A percentile compares a stretch with the other conserved stretches of the same genome.
phyloP scores from a whole-genome alignment of 2,888 invertebrate genomes.

The Drymonia ruficornis region DNA sequence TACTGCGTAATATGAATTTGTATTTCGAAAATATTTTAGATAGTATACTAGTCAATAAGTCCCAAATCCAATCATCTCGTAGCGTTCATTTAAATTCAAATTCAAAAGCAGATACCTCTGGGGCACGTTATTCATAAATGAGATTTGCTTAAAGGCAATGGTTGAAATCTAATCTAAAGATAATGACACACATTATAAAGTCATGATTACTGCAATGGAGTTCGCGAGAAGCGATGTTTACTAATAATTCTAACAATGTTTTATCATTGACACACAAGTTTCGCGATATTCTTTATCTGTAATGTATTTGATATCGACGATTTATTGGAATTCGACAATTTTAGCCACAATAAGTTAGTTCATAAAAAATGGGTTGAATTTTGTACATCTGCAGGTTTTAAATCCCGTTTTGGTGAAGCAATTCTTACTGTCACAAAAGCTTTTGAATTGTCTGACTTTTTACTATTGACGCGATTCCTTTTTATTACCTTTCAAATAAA shows the following conservation, averaged over 20 bases:
- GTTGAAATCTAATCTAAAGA: constrained; percentile 39
- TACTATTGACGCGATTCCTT: neutral
- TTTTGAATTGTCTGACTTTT: constrained; percentile 2
- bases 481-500: too few species aligned
- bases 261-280: constrained; percentile 38
- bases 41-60: too few species aligned
- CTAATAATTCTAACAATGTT: constrained; percentile 41
- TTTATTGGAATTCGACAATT: neutral
- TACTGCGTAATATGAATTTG: too few species aligned
- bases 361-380: neutral
- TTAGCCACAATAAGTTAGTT: too few species aligned
- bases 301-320: neutral
- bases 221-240: constrained; percentile 42
- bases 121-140: constrained; percentile 29
- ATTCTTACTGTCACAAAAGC: neutral
- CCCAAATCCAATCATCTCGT: neutral
- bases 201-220: constrained; percentile 35
- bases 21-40: too few species aligned
- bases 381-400: neutral
- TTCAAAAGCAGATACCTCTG: constrained; percentile 15
- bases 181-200: constrained; percentile 40
- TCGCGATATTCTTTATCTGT: constrained; percentile 15
- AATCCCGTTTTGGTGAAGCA: neutral
- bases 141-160: constrained; percentile 30
- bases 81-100: constrained; percentile 26